phyloP scores from a whole-genome alignment of 2,888 invertebrate genomes.

The Eulithis prunata region DNA sequence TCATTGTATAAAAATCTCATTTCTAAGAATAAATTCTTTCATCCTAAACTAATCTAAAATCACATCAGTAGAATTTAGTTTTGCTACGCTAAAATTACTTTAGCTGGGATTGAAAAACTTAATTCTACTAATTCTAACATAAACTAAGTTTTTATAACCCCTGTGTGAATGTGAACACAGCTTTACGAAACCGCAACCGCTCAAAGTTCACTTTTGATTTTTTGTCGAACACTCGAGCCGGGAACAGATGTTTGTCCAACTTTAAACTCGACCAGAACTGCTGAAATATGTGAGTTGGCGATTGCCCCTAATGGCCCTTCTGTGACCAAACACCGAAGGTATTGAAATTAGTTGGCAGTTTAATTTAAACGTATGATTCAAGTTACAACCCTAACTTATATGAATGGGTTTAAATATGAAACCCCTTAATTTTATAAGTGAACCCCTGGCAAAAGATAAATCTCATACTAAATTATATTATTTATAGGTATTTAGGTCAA shows the following conservation, averaged over 20 bases:
- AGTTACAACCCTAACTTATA: conserved; percentile 7
- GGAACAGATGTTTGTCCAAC: conserved; percentile 37
- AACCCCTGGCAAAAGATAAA: too few relatives aligned
- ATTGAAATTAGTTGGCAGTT: conserved; percentile 20
- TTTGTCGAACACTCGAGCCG: conserved; percentile 30
- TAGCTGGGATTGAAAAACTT: too few relatives aligned
- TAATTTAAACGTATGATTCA: conserved; percentile 18
- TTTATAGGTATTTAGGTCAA: too few relatives aligned
- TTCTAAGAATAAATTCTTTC: too few relatives aligned
- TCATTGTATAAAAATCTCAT: too few relatives aligned
- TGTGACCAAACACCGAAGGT: conserved; percentile 15
- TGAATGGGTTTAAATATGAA: not conserved
- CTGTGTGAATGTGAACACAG: conserved; percentile 10
- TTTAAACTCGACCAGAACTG: conserved; percentile 15
- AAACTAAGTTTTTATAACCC: too few relatives aligned
- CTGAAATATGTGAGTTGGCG: conserved; percentile 39
- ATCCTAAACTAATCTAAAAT: too few relatives aligned
- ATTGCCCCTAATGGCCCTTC: conserved; percentile 24
- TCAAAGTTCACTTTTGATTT: conserved; percentile 40
- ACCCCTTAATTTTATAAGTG: too few relatives aligned
- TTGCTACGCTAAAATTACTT: too few relatives aligned
- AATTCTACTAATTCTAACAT: too few relatives aligned
- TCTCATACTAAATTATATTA: too few relatives aligned
- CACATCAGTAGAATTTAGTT: too few relatives aligned
- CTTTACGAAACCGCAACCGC: conserved; percentile 29